These are phyloP conservation scores for Heterocephalus glaber DNA, from an alignment of 2,113 vertebrate species.

Conservation along the genomic window DNA sequence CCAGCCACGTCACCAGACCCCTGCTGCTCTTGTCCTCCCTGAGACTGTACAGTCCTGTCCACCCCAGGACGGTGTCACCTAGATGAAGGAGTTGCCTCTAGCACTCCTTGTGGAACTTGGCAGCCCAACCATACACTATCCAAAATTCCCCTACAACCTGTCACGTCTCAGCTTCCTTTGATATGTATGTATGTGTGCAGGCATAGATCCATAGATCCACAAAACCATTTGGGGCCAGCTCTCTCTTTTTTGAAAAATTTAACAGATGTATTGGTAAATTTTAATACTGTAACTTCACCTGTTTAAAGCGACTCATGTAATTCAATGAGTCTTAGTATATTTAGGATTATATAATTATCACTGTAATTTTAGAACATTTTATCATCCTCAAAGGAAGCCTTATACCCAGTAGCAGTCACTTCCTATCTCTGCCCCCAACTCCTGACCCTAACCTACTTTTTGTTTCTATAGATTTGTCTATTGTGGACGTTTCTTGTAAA, in stretches of 20 bases:
- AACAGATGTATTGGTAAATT: not conserved
- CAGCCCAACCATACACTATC: not conserved
- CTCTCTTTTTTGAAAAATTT: not conserved
- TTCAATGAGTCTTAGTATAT: not conserved
- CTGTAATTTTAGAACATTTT: not conserved
- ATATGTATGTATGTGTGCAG: accelerated
- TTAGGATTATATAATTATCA: not conserved
- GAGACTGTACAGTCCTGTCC: not conserved
- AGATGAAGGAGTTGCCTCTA: not conserved
- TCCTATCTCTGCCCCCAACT: not conserved
- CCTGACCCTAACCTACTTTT: not conserved
- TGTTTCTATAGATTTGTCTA: not conserved
- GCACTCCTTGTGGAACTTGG: not conserved
- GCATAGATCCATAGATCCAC: not conserved
- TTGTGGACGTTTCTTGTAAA: not conserved
- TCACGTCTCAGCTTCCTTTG: not conserved
- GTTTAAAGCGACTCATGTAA: not conserved
- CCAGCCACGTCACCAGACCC: not conserved
- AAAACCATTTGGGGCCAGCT: not conserved
- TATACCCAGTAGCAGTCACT: not conserved
- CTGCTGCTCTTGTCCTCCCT: accelerated
- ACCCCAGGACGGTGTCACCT: not conserved
- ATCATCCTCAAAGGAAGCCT: not conserved
- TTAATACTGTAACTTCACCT: not conserved
- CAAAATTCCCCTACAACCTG: no score